Evolutionary conservation across 2,888 invertebrate genomes (phyloP), one percentile per base, ranked within the genome.

Genomic region (Agrochola litura): DNA sequence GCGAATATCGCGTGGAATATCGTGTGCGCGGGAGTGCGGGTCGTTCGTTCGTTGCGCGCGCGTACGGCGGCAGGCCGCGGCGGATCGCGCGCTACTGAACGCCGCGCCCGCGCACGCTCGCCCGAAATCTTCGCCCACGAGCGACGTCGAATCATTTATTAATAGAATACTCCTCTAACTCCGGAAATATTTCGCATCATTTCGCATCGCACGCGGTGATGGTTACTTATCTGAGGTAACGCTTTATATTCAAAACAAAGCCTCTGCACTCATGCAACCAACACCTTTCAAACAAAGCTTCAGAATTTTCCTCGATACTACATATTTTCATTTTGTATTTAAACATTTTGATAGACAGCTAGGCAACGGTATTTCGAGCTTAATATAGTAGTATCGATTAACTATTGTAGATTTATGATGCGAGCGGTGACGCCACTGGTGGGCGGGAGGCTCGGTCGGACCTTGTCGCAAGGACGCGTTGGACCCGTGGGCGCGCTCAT

Each of bases 101-200:
- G 83, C 91, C 91, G 89, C 91, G 90, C 92, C 92, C 94, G 93
- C 94, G 92, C 92, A 90, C 91, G 89, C 88, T 92, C 91, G 94
- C 93, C 95, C 95, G 94, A 95, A 96, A 95, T 93, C 92, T 92
- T 95, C 96, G 96, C 96, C 96, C 96, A 96, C 96, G 94, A 93
- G 92, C 96, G 92, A 93, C 94, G 94, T 94, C 94, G 92, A 95
- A 95, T 95, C 95, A 94, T 94, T 94, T 96, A 96, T 96, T 96
- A 95, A 96, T 96, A 96, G 96, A 96, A 94, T 95, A 95, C 96
- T 96, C 94, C 95, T 94, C 94, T 94, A 95, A 96, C 96, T 96
- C 96, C 96, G 96, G 96, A 96, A 96, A 96, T 96, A 96, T 96
- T 96, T 96, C 95, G 96, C 96, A 95, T 96, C 95, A 95, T 95